Conservation (phyloP, 2,113 vertebrate species). For the Oryzias javanicus region DNA sequence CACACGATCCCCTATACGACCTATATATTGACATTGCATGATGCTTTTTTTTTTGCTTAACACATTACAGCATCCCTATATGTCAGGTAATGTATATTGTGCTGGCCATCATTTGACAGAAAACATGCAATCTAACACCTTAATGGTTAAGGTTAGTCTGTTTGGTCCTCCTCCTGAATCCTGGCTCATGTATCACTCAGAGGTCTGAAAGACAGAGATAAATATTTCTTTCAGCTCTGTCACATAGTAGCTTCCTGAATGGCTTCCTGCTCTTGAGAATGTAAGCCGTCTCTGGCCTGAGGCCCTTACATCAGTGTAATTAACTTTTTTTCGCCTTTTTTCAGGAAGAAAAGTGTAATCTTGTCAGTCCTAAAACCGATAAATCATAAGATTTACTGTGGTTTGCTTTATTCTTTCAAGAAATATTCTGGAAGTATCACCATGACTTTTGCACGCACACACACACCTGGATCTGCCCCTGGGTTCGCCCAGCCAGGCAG, state of each 20-base stretch:
- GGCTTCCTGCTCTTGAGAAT: constrained; percentile 46
- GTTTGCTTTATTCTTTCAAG: constrained; percentile 23
- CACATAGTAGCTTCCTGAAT: constrained; percentile 67
- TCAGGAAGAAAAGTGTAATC: neutral
- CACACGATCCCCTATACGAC: constrained; percentile 35
- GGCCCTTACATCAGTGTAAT: constrained; percentile 25
- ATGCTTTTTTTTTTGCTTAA: constrained; percentile 40
- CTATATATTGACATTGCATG: constrained; percentile 33
- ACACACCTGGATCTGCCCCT: constrained; percentile 39
- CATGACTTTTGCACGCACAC: constrained; percentile 16
- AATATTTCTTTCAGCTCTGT: constrained; percentile 73
- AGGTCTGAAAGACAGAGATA: constrained; percentile 55
- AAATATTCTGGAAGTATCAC: constrained; percentile 7
- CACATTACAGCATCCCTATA: constrained; percentile 18
- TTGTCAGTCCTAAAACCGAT: neutral
- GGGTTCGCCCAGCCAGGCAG: constrained; percentile 55
- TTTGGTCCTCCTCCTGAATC: constrained; percentile 45
- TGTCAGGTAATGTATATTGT: constrained; percentile 50
- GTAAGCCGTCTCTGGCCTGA: constrained; percentile 25
- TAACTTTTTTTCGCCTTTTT: constrained; percentile 30
- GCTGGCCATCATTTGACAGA: constrained; percentile 55
- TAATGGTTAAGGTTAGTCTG: constrained; percentile 40
- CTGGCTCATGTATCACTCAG: constrained; percentile 68
- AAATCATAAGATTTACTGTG: constrained; percentile 17
- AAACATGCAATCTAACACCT: constrained; percentile 65